A percentile compares a stretch with the other conserved stretches of the same genome.
These are phyloP conservation scores for Chelon labrosus DNA, from an alignment of 2,797 vertebrate species.

Conservation along the genomic window DNA sequence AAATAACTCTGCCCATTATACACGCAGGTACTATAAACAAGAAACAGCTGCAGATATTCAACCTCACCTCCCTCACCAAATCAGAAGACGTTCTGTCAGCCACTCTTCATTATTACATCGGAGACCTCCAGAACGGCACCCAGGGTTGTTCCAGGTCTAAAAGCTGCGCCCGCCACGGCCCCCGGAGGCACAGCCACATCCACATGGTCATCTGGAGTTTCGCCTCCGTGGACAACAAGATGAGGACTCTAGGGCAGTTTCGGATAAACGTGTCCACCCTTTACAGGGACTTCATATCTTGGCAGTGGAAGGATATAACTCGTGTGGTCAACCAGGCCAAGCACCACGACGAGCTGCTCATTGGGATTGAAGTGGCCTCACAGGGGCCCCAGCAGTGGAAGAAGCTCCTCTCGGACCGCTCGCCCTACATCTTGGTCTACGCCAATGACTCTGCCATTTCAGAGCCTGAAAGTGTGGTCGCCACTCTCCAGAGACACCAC, in stretches of 20 bases:
- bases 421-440: slow-evolving; percentile 94
- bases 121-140: slow-evolving; percentile 83
- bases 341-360: slow-evolving; percentile 85
- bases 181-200: slow-evolving; percentile 80
- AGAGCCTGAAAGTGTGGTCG: slow-evolving; percentile 91
- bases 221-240: slow-evolving; percentile 78
- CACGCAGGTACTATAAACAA: slow-evolving; percentile 84
- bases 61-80: slow-evolving; percentile 93
- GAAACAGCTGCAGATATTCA: slow-evolving; percentile 90
- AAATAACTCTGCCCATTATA: not conserved
- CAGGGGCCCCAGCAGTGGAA: slow-evolving; percentile 77
- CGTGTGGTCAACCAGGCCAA: slow-evolving; percentile 88
- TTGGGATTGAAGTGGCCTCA: slow-evolving; percentile 87
- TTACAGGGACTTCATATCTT: slow-evolving; percentile 83
- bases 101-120: slow-evolving; percentile 90
- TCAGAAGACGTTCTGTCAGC: slow-evolving; percentile 95
- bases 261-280: slow-evolving; percentile 85
- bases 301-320: slow-evolving; percentile 96
- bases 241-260: slow-evolving; percentile 85
- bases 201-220: slow-evolving; percentile 89
- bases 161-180: slow-evolving; percentile 68
- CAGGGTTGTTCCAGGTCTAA: slow-evolving; percentile 43
- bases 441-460: slow-evolving; percentile 96
- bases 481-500: slow-evolving; percentile 86
- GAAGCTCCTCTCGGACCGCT: slow-evolving; percentile 77